These are phyloP conservation scores for Uria lomvia DNA, from an alignment of 2,113 vertebrate species.

Conservation along the genomic window DNA sequence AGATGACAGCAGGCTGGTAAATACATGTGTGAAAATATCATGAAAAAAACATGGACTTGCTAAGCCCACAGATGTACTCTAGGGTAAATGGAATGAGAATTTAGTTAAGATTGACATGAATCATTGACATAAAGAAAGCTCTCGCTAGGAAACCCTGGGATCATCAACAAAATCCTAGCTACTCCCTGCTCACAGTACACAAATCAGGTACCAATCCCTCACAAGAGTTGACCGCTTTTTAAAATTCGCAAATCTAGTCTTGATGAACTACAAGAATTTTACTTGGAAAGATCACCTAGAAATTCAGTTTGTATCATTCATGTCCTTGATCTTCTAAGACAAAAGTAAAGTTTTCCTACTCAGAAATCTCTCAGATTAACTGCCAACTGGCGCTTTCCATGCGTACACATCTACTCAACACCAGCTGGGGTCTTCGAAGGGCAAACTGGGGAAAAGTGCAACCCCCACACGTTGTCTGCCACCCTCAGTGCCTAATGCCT, in stretches of 20 bases:
- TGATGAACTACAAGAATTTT: not conserved
- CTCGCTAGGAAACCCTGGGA: not conserved
- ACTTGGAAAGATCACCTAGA: not conserved
- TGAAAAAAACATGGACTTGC: slow-evolving; percentile 31
- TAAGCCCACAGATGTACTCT: not conserved
- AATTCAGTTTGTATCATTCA: not conserved
- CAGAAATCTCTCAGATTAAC: not conserved
- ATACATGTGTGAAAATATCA: slow-evolving; percentile 8
- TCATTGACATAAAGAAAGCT: not conserved
- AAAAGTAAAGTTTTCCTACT: not conserved
- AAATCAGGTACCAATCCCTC: not conserved
- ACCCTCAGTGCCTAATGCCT: not conserved
- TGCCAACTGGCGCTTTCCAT: not conserved
- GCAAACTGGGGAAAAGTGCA: not conserved
- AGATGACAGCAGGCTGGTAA: slow-evolving; percentile 12
- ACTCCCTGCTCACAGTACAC: not conserved
- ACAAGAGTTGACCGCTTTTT: not conserved
- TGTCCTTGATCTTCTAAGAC: not conserved
- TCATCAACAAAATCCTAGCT: not conserved
- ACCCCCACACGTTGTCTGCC: not conserved
- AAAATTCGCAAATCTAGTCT: not conserved
- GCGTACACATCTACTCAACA: not conserved
- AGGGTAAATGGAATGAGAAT: not conserved
- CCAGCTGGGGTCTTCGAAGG: not conserved
- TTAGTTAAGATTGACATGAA: not conserved